A percentile compares a stretch with the other conserved stretches of the same genome.
Evolutionary conservation across 64 coral and sea anemone genomes (phyloP).

Genomic region (Porites lutea): DNA sequence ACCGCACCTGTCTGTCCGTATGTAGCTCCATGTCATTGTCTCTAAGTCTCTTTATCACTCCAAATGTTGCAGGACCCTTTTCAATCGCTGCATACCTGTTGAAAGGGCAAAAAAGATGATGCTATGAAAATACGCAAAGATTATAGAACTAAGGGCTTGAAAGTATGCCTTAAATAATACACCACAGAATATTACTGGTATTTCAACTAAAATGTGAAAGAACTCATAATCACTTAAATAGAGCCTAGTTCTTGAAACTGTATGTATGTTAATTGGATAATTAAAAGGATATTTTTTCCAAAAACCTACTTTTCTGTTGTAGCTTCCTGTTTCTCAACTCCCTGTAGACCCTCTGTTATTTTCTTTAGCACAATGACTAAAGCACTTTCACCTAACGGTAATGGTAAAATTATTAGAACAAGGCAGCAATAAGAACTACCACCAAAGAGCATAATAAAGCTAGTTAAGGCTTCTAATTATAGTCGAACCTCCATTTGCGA

Average conservation of each 20-base stretch:
- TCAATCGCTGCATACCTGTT: conserved; percentile 79
- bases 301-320: conserved; percentile 83
- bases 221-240: too few relatives aligned
- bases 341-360: conserved; percentile 73
- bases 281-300: too few relatives aligned
- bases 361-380: conserved; percentile 68
- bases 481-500: too few relatives aligned
- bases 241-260: too few relatives aligned
- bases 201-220: too few relatives aligned
- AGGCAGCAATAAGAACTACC: not conserved
- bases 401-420: not conserved
- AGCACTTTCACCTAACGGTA: conserved; percentile 72
- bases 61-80: conserved; percentile 92
- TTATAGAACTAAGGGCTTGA: too few relatives aligned
- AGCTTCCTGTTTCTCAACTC: conserved; percentile 93
- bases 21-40: conserved; percentile 98
- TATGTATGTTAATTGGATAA: too few relatives aligned
- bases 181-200: too few relatives aligned
- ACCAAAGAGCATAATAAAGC: too few relatives aligned
- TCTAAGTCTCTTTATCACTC: conserved; percentile 85
- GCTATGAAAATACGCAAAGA: not conserved
- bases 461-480: too few relatives aligned
- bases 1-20: conserved; percentile 84
- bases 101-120: not conserved
- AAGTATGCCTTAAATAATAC: too few relatives aligned